Evolutionary conservation across 2,113 vertebrate species (phyloP), one percentile per base, ranked within the genome.

Genomic region (Bufo bufo): DNA sequence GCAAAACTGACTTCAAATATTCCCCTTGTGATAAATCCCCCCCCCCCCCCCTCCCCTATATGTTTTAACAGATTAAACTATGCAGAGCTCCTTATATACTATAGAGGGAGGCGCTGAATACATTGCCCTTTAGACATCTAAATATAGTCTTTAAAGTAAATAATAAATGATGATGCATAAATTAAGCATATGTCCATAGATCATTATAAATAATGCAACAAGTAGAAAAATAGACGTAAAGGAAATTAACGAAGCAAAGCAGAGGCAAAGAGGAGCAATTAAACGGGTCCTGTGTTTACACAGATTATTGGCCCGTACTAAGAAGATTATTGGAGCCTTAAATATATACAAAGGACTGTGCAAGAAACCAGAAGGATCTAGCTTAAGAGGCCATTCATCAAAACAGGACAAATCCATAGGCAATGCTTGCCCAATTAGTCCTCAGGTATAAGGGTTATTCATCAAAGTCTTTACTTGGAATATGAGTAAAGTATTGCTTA

Each of bases 321-420:
- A 54, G 71, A 9, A 85, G 84, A 85, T 85, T 77, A 77, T 47
- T n/a, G 69, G 43, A 85, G 63, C 19, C 61, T 59, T 61, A 72
- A 77, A 59, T 59, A 77, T 77, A 77, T 47, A 85, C 77, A 11
- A 77, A 74, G 52, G 33, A 65, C 8, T 49, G 9, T n/a, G 59
- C 7, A 4, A 50, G 14, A 69, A 83, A 82, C 17, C 47, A 14
- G 52, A 45, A 50, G 47, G 45, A 69, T 52, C 19, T 7, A 19
- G 13, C 81, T n/a, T 16, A 61, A 4, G 16, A 33, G 84, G 56
- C 33, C 58, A 74, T 59, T 85, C 20, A 69, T 59, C 71, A 75
- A 77, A 74, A 77, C 19, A 4, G 16, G 17, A 23, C 54, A 13
- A n/a, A 85, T 85, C 84, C 69, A 85, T 85, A 77, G 33, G 23